A percentile compares a stretch with the other conserved stretches of the same genome.
Conservation (phyloP, 2,797 vertebrate species). For the Smutsia temminckii region DNA sequence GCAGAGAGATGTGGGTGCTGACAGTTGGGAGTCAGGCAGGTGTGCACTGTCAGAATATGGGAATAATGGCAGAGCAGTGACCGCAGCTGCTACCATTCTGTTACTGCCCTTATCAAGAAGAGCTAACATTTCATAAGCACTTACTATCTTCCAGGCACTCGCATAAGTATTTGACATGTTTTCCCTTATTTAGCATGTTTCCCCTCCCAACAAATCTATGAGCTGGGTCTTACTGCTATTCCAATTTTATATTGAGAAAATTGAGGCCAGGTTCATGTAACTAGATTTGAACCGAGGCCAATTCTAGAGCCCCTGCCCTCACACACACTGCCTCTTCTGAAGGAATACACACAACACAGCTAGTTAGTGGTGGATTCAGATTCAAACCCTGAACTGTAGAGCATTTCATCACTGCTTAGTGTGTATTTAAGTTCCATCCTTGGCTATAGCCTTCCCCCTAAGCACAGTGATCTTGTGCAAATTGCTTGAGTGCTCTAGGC, state of each 20-base stretch:
- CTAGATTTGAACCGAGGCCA: neutral
- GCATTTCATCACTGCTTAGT: neutral
- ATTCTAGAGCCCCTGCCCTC: neutral
- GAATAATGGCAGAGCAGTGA: neutral
- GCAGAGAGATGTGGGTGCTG: neutral
- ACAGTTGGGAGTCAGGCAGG: neutral
- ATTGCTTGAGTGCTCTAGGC: neutral
- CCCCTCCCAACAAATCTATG: neutral
- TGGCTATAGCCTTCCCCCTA: neutral
- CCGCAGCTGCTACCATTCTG: accelerated
- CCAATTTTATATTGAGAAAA: neutral
- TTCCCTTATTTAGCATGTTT: neutral
- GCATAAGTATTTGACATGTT: accelerated
- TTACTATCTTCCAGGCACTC: neutral
- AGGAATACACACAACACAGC: neutral
- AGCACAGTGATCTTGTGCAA: neutral
- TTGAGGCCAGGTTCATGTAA: accelerated
- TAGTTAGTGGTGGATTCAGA: neutral
- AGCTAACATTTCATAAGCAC: neutral
- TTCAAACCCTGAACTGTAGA: neutral
- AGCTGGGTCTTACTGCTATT: neutral
- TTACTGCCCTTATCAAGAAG: too few relatives aligned
- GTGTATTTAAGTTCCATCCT: neutral
- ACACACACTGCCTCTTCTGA: accelerated
- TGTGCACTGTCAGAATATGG: neutral